Evolutionary conservation across 2,113 vertebrate genomes (phyloP).

Genomic region (Deroptyus accipitrinus): DNA sequence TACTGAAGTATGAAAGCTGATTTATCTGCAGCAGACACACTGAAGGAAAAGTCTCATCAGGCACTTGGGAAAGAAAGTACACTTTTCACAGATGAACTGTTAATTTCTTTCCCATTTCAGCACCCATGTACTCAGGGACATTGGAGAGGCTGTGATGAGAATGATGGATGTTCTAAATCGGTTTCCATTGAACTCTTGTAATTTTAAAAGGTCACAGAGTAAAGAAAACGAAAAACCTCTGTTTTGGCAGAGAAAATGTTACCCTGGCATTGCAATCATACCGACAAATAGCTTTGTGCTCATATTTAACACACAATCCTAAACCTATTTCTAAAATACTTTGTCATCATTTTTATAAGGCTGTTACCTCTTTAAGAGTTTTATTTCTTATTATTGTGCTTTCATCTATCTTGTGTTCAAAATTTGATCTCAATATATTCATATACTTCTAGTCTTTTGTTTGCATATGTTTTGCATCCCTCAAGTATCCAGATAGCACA

Average conservation of each 20-base stretch:
- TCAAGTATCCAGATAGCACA: neutral
- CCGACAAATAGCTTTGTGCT: neutral
- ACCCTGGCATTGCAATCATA: neutral
- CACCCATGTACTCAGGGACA: slow-evolving; percentile 24
- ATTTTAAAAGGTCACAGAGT: slow-evolving; percentile 4
- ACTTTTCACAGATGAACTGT: slow-evolving; percentile 24
- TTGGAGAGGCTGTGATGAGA: slow-evolving; percentile 40
- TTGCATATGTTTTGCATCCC: neutral
- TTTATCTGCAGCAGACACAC: slow-evolving; percentile 1
- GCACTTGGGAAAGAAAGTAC: neutral
- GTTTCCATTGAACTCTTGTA: slow-evolving; percentile 20
- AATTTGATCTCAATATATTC: neutral
- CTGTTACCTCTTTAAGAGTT: neutral
- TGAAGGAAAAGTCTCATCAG: neutral
- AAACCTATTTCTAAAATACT: neutral
- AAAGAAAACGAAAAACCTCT: slow-evolving; percentile 19
- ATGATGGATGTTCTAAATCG: slow-evolving; percentile 35
- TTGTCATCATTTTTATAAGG: neutral
- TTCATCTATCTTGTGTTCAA: neutral
- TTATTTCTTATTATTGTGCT: neutral
- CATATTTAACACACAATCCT: neutral
- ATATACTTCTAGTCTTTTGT: neutral
- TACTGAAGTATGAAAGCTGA: neutral
- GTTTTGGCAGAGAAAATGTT: slow-evolving; percentile 7
- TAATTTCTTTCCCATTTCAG: slow-evolving; percentile 64